Base-by-base conservation (phyloP, 2,113 vertebrate species). In the Leuciscus idus region DNA sequence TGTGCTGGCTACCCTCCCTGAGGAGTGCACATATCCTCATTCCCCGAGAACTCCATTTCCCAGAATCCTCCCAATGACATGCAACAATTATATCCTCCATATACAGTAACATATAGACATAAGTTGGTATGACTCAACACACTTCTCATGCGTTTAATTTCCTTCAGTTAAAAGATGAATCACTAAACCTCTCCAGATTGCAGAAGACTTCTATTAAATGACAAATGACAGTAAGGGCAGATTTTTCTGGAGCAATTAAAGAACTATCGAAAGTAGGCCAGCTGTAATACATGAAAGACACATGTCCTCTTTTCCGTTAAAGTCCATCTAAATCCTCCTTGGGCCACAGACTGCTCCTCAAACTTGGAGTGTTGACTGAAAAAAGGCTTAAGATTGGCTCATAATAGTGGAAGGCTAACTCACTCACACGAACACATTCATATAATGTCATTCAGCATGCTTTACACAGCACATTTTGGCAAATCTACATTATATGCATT, bases 201-300 rank as follows among this genome's bases (percentile, higher is more conserved):
- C 28, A 23, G 30, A 57, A 57, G 9, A 30, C 23, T 26, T 64
- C 6, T 43, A 9, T 26, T 64, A 62, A 46, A 81, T 64, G 23
- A 23, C 23, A 81, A 46, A 17, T 0, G 23, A 50, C 59, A 36
- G 43, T 43, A 52, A 78, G 11, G 2, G 8, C 39, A 82, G 46
- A 82, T 70, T 86, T n/a, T 57, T 30, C 48, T 50, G 6, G 33
- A 81, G 55, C 75, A 46, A 75, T 78, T 61, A 73, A 70, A 43
- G 48, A 73, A 57, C 64, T 57, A 68, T 75, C 46, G 48, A 52
- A 89, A 84, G 39, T 86, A 87, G 85, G 77, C 10, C 85, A 87
- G 77, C 28, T 48, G 4, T 84, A 86, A 87, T 75, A 36, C 85
- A 76, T 12, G 8, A 30, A 82, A 48, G 39, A 79, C 68, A 64